Conservation (phyloP, 2,888 invertebrate species). For the Eristalinus aeneus region DNA sequence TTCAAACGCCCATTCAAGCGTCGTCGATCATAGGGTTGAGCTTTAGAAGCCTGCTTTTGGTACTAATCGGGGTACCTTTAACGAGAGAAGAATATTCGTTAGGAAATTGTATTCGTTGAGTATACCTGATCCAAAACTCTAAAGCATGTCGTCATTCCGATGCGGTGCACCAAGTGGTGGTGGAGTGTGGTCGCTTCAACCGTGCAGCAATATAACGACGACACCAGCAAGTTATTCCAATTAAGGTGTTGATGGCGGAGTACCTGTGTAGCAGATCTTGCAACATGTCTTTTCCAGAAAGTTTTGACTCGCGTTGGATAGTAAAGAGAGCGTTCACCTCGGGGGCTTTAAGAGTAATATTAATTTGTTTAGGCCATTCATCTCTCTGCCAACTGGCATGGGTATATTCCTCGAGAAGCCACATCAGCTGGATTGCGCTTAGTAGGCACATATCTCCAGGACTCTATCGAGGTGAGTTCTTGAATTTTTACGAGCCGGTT, state of each 20-base stretch:
- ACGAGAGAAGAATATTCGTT: constrained; percentile 25
- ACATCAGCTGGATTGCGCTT: background rate
- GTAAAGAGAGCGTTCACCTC: no score
- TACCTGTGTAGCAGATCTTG: constrained; percentile 7
- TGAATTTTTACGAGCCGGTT: background rate
- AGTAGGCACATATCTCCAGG: constrained; percentile 1
- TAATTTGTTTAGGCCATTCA: background rate
- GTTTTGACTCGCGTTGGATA: no score
- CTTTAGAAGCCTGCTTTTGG: constrained; percentile 11
- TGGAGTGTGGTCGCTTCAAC: background rate
- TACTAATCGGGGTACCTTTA: background rate
- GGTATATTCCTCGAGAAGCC: background rate
- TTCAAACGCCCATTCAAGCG: constrained; percentile 31
- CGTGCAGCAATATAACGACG: background rate
- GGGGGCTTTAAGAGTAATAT: no score
- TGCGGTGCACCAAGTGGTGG: constrained; percentile 8
- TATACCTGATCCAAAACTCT: constrained; percentile 10
- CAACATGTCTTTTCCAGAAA: no score
- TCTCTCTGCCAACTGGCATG: background rate
- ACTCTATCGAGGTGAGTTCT: background rate
- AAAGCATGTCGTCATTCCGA: background rate
- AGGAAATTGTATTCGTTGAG: constrained; percentile 11
- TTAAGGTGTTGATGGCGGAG: constrained; percentile 8
- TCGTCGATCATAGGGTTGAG: constrained; percentile 34
- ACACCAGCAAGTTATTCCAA: background rate